Evolutionary conservation across 2,113 vertebrate species (phyloP).

Genomic region (Macquaria australasica): DNA sequence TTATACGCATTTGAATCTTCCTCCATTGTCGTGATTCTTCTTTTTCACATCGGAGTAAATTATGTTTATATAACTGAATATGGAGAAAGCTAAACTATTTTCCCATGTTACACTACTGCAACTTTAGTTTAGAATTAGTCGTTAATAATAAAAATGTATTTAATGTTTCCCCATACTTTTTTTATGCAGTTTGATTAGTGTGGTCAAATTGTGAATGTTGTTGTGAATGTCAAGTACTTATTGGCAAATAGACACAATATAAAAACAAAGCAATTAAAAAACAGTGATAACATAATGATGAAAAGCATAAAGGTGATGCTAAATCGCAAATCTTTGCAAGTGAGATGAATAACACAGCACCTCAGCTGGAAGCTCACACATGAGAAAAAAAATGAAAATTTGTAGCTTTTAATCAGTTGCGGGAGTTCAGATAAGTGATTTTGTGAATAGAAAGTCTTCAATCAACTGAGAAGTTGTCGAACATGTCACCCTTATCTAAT

Average conservation of each 20-base stretch:
- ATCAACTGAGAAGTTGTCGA: too few relatives aligned
- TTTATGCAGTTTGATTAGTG: background rate
- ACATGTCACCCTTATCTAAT: too few relatives aligned
- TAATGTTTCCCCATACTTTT: background rate
- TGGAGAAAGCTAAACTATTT: background rate
- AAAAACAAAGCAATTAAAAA: background rate
- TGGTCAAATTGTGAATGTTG: background rate
- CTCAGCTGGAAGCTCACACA: background rate
- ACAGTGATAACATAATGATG: background rate
- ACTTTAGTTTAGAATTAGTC: too few relatives aligned
- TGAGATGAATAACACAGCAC: background rate
- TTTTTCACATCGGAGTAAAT: too few relatives aligned
- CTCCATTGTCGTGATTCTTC: too few relatives aligned
- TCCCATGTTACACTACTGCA: background rate
- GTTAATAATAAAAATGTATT: background rate
- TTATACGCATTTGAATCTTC: too few relatives aligned
- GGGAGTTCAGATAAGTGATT: background rate
- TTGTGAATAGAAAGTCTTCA: too few relatives aligned
- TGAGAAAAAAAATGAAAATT: background rate
- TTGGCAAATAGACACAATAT: background rate
- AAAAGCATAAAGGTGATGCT: background rate
- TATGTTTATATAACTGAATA: background rate
- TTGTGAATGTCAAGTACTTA: background rate
- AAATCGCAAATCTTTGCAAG: background rate
- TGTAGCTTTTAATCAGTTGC: rapidly evolving